A percentile compares a stretch with the other conserved stretches of the same genome.
These are phyloP conservation scores for Gryllus longicercus DNA, from an alignment of 2,888 invertebrate species.

Conservation along the genomic window DNA sequence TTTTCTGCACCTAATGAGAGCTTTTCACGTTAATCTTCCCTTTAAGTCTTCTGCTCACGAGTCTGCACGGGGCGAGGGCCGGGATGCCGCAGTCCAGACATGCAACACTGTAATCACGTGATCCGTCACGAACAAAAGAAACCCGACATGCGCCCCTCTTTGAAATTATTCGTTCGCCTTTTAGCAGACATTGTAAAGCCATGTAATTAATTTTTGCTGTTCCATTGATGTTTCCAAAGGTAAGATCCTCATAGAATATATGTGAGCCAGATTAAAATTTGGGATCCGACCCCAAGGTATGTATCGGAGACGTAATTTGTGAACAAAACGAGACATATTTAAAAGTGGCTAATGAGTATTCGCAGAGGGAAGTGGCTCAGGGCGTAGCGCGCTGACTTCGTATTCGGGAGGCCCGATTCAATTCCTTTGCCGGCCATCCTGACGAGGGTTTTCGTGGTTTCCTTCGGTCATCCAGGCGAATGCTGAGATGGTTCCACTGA, in stretches of 20 bases:
- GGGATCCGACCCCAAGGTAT: too few relatives aligned
- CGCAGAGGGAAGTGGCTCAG: too few relatives aligned
- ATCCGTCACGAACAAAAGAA: constrained; percentile 17
- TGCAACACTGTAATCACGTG: constrained; percentile 9
- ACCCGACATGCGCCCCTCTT: constrained; percentile 17
- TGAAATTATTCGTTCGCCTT: constrained; percentile 10
- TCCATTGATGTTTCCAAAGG: not conserved
- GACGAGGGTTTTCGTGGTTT: too few relatives aligned
- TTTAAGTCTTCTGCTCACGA: not conserved
- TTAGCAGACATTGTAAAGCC: not conserved
- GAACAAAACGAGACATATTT: too few relatives aligned
- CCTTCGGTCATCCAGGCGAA: too few relatives aligned
- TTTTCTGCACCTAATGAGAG: not conserved
- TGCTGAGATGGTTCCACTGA: too few relatives aligned
- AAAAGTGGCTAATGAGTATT: too few relatives aligned
- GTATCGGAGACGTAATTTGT: too few relatives aligned
- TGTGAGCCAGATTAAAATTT: not conserved
- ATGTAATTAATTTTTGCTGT: not conserved
- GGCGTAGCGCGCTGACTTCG: too few relatives aligned
- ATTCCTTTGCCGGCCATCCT: too few relatives aligned
- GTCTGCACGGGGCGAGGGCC: not conserved
- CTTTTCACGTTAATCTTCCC: not conserved
- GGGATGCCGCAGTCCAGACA: not conserved
- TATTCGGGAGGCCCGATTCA: too few relatives aligned
- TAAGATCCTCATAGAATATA: not conserved